These are phyloP conservation scores for Saxidomus purpurata DNA, from an alignment of 1,140 invertebrate species.

Conservation along the genomic window DNA sequence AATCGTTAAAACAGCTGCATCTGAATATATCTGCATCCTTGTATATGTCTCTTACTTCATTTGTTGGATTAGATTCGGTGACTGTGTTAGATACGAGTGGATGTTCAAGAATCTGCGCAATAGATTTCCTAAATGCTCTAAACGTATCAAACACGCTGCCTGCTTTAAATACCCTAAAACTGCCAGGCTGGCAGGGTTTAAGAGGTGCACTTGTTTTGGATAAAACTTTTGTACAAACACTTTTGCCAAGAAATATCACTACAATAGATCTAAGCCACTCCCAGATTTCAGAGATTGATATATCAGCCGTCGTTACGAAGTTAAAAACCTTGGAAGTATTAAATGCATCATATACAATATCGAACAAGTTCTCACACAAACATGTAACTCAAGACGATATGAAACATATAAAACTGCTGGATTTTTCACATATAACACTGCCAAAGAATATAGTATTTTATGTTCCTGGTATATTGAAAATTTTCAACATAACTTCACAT, in stretches of 20 bases:
- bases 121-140: neutral
- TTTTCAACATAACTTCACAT: neutral
- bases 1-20: neutral
- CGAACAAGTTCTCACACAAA: neutral
- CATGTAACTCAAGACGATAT: neutral
- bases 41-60: neutral
- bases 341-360: neutral
- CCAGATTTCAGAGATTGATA: neutral
- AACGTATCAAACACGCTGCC: neutral
- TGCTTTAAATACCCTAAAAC: neutral
- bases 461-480: neutral
- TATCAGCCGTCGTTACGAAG: neutral
- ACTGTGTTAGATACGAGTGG: neutral
- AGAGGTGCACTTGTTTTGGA: neutral
- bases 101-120: neutral
- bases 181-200: neutral
- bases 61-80: neutral
- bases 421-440: neutral
- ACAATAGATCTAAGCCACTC: neutral
- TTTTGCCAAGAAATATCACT: neutral
- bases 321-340: neutral
- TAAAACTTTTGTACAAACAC: neutral
- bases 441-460: neutral
- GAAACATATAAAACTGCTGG: neutral
- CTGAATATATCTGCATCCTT: neutral